These are phyloP conservation scores for Cryptocheilus praepositus DNA, from an alignment of 2,888 invertebrate species.

Conservation along the genomic window DNA sequence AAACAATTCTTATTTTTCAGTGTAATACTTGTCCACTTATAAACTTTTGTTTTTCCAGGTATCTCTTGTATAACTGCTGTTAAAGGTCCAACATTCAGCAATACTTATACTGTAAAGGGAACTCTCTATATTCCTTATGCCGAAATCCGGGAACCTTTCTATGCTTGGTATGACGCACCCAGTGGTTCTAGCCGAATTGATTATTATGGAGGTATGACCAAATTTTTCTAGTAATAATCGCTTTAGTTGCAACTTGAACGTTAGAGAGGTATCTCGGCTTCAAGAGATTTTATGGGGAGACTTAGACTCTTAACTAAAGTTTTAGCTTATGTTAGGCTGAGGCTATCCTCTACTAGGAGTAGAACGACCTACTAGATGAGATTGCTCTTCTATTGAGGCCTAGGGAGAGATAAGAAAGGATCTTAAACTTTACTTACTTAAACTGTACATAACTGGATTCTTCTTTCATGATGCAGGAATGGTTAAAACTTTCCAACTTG, in stretches of 20 bases:
- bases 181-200: slow-evolving; percentile 90
- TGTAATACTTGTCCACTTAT: too few relatives aligned
- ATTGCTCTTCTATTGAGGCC: too few relatives aligned
- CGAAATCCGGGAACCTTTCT: slow-evolving; percentile 93
- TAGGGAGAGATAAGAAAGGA: too few relatives aligned
- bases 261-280: too few relatives aligned
- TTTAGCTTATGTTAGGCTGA: too few relatives aligned
- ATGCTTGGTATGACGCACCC: slow-evolving; percentile 88
- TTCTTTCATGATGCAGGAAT: slow-evolving; percentile 76
- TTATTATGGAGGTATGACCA: slow-evolving; percentile 86
- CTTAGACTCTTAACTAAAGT: too few relatives aligned
- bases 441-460: not conserved
- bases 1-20: not conserved
- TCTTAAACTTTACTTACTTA: too few relatives aligned
- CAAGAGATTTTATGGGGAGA: too few relatives aligned
- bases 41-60: slow-evolving; percentile 10
- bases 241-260: too few relatives aligned
- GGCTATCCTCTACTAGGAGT: too few relatives aligned
- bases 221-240: not conserved
- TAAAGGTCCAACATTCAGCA: slow-evolving; percentile 81
- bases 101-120: slow-evolving; percentile 85
- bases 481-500: slow-evolving; percentile 93
- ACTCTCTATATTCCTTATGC: slow-evolving; percentile 93
- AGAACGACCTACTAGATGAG: too few relatives aligned
- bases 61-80: not conserved